A percentile compares a stretch with the other conserved stretches of the same genome.
These are phyloP conservation scores for Lasiurus cinereus DNA, from an alignment of 2,113 vertebrate species.

Conservation along the genomic window DNA sequence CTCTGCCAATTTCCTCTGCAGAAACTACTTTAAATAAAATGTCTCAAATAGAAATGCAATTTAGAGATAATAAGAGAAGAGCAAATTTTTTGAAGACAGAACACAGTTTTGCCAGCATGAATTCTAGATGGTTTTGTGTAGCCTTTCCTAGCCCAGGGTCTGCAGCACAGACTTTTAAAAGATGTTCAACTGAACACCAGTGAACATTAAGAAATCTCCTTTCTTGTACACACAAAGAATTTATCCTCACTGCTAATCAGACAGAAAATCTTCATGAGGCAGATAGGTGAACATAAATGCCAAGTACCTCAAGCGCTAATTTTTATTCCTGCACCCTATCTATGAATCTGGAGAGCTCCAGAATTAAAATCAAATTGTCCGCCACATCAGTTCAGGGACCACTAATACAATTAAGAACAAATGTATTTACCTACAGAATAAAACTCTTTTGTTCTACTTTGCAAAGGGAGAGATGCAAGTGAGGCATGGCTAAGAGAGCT, in stretches of 20 bases:
- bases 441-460: background rate
- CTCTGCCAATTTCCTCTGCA: slow-evolving; percentile 65
- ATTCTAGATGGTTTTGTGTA: background rate
- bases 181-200: background rate
- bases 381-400: background rate
- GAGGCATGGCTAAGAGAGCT: background rate
- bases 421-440: background rate
- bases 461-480: background rate
- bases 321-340: background rate
- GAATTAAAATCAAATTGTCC: slow-evolving; percentile 17
- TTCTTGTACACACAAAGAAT: background rate
- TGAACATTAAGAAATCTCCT: background rate
- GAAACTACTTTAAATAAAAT: slow-evolving; percentile 73
- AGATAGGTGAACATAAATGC: background rate
- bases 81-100: slow-evolving; percentile 51
- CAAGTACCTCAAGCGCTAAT: background rate
- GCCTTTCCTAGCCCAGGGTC: background rate
- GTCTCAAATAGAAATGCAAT: slow-evolving; percentile 71
- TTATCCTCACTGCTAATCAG: background rate
- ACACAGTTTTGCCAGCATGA: background rate
- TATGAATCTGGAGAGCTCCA: background rate
- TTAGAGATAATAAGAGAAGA: slow-evolving; percentile 64
- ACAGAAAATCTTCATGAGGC: background rate
- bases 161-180: background rate
- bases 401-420: background rate